These are phyloP conservation scores for Melanotaenia trifasciata DNA, from an alignment of 2,797 vertebrate species.

Conservation along the genomic window DNA sequence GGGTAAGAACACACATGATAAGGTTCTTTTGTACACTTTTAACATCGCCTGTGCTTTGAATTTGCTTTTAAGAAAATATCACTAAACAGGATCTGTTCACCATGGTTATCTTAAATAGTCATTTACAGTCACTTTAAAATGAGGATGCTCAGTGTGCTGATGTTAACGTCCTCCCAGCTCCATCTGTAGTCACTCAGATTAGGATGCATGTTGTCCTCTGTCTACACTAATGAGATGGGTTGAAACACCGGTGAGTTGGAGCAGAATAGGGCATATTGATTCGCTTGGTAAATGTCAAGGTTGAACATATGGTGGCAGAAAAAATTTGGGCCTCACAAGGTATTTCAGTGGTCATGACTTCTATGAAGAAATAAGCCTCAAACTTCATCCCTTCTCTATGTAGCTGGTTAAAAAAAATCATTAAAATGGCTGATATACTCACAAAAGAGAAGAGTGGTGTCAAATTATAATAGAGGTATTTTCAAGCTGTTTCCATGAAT, in stretches of 20 bases:
- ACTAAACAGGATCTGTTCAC: background rate
- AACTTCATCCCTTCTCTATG: too few relatives aligned
- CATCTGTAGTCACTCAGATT: conserved; percentile 25
- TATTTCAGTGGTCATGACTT: background rate
- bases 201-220: conserved; percentile 40
- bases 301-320: background rate
- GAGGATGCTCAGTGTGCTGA: background rate
- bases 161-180: background rate
- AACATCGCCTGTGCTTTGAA: background rate
- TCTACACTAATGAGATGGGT: conserved; percentile 28
- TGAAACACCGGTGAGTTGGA: conserved; percentile 21
- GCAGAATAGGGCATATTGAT: conserved; percentile 32
- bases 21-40: background rate
- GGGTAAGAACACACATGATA: conserved; percentile 45
- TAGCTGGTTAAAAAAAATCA: too few relatives aligned
- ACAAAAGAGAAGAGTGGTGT: background rate
- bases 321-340: background rate
- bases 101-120: conserved; percentile 5
- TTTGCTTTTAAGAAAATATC: too few relatives aligned
- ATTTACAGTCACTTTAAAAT: conserved; percentile 12
- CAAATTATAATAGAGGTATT: background rate
- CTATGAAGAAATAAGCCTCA: background rate
- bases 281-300: conserved; percentile 42
- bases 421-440: background rate
- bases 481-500: background rate